Base-by-base conservation (phyloP, 1,140 invertebrate genomes). In the Drosophila lacertosa region DNA sequence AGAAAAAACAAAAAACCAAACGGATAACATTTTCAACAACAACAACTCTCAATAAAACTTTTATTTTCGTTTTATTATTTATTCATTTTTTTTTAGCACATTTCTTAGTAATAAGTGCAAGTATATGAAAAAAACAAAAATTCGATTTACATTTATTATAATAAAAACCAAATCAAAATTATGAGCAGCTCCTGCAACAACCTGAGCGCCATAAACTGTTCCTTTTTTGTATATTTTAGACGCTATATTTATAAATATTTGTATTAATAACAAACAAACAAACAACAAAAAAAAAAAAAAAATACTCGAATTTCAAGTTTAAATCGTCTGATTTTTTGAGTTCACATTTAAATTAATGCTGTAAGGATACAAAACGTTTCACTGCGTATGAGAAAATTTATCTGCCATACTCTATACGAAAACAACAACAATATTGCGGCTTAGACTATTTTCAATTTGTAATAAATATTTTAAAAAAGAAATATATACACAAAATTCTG, bases 171-270 rank as follows among this genome's bases (percentile, higher is more conserved):
- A 66, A 11, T 18, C 26, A 66, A 77, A 74, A 22, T 71, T 81
- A 86, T 86, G 81, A 45, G 62, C 40, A 13, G 64, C 80, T 71
- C 54, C 40, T 16, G n/a, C 5, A 86, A 65, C 72, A 80, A 40
- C 80, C 6, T 39, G 81, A 83, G 73, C 29, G 51, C 57, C 83
- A 88, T 78, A 88, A 83, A 78, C 76, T 88, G 82, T 88, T 88
- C 82, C 82, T 88, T 88, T 86, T 88, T 88, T 88, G 82, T 88
- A 88, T 88, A 88, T 88, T 78, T 81, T 88, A 88, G 81, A 66
- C 40, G 75, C 57, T 81, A 80, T 57, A 84, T 60, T 59, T 75
- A 65, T 63, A 76, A 70, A 66, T 84, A 79, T 45, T 67, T 83
- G 74, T 72, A 78, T 71, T 48, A 35, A 55, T 40, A 65, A 51